Evolutionary conservation across 2,113 vertebrate species (phyloP).

Genomic region (Xiphophorus maculatus): DNA sequence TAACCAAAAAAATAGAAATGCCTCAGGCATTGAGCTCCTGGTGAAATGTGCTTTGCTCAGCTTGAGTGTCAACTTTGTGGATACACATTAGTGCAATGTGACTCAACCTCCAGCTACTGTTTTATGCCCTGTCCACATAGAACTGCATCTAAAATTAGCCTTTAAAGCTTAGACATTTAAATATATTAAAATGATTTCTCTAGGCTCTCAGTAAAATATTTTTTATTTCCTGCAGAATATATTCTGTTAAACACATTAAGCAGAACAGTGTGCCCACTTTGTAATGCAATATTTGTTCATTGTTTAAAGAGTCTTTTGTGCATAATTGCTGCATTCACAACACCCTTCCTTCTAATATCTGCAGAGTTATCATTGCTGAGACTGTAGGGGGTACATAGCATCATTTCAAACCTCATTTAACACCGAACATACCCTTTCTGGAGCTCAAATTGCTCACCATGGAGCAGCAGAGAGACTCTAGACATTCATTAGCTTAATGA

Average conservation of each 20-base stretch:
- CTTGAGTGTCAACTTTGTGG: conserved; percentile 18
- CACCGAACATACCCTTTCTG: conserved; percentile 72
- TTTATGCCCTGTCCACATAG: neutral
- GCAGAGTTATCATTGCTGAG: conserved; percentile 54
- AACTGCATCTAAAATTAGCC: conserved; percentile 4
- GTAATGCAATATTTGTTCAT: conserved; percentile 29
- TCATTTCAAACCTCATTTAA: conserved; percentile 83
- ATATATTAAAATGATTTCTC: neutral
- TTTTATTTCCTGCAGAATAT: neutral
- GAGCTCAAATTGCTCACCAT: conserved; percentile 76
- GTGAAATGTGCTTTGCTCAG: conserved; percentile 38
- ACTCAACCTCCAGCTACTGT: conserved; percentile 10
- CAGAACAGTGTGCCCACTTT: conserved; percentile 7
- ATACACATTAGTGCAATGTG: conserved; percentile 11
- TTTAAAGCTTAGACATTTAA: neutral
- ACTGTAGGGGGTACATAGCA: conserved; percentile 73
- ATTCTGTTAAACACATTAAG: neutral
- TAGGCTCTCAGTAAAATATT: neutral
- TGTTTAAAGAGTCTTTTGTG: conserved; percentile 27
- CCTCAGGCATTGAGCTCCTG: conserved; percentile 2
- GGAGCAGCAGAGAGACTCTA: conserved; percentile 73
- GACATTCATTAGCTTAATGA: conserved; percentile 86
- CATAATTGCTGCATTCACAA: conserved; percentile 40
- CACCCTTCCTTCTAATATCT: conserved; percentile 45
- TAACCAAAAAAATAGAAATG: neutral